Evolutionary conservation across 2,888 invertebrate genomes (phyloP), one percentile per base, ranked within the genome.

Genomic region (Andrena hattorfiana): DNA sequence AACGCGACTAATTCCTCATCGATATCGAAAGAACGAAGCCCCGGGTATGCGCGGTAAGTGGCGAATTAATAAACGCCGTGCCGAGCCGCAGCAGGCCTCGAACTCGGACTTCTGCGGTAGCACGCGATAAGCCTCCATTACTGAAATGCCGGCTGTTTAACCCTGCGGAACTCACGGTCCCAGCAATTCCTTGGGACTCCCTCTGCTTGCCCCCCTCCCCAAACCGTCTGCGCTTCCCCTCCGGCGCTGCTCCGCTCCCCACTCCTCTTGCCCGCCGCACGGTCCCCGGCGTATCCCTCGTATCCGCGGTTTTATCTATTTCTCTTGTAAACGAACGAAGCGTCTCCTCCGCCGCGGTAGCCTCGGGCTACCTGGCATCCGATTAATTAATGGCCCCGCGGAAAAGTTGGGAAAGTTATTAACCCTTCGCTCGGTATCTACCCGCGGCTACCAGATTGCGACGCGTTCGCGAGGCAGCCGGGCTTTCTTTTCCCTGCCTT

Each of bases 71-170:
- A 91, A 91, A 88, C 90, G 85, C 81, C 81, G 71, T 67, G 23
- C 51, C 51, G 35, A 28, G 62, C 63, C 59, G 26, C 32, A 30
- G 66, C 73, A 13, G 35, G 70, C 62, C 30, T 49, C 49, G 70
- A 76, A 60, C 67, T 59, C 54, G 69, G 83, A 85, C 85, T 90
- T 86, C 89, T 86, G 88, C 89, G 87, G 92, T 92, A 92, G 92
- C 92, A 85, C 80, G 83, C 88, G 91, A 92, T 92, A 92, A 92
- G 90, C 89, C 86, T 89, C 91, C 92, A 92, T 92, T 92, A 91
- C 91, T 89, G 91, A 83, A 90, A 92, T 91, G 90, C 90, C 92
- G 81, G 83, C 85, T 86, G 88, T 89, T 91, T 87, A 87, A 90
- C 89, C 88, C 89, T 74, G 88, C 74, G 88, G 84, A 88, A 86